Evolutionary conservation across 2,888 invertebrate species (phyloP), one percentile per base, ranked within the genome.

Genomic region (Rapana venosa): DNA sequence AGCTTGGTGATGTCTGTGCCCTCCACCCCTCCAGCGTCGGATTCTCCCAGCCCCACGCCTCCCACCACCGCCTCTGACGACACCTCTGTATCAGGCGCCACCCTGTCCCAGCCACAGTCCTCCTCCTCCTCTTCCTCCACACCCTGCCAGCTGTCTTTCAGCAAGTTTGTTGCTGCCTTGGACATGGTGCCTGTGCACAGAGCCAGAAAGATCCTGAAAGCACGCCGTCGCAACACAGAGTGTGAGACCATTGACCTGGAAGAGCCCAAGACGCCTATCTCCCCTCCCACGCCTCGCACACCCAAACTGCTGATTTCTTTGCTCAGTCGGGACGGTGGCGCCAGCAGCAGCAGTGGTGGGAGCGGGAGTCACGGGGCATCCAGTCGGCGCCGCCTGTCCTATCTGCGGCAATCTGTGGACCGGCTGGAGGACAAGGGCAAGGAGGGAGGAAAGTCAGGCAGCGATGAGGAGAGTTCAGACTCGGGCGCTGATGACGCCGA

Each of bases 251-350:
- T 93, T 70, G 94, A 94, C 86, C 92, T 94, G 22, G 93, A 93
- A 66, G 94, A 94, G 92, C 93, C 93, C 15, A 81, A 91, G 35
- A 92, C 92, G 6, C 93, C 94, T 0, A 92, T 92, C 56, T 92
- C 94, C 0, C 94, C 94, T 30, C 91, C 93, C n/a, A 94, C 94
- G 2, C 94, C 94, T 70, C 91, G 94, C 36, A 94, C 95, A 0
- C 94, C 95, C 11, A 95, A 94, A 90, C 94, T 94, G 32, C 93
- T 95, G 61, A 94, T 95, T 47, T 95, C 95, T n/a, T 95, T 95
- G 90, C 88, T 95, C 26, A 95, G 94, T 90, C 92, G 93, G 20
- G 95, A 95, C 58, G 91, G 90, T 8, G 88, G 87, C 58, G 88
- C 87, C 58, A 74, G 86, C 15, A 70, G 81, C 30, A 32, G 32